Conservation (phyloP, 2,888 invertebrate species). For the Eucera pruinosa region DNA sequence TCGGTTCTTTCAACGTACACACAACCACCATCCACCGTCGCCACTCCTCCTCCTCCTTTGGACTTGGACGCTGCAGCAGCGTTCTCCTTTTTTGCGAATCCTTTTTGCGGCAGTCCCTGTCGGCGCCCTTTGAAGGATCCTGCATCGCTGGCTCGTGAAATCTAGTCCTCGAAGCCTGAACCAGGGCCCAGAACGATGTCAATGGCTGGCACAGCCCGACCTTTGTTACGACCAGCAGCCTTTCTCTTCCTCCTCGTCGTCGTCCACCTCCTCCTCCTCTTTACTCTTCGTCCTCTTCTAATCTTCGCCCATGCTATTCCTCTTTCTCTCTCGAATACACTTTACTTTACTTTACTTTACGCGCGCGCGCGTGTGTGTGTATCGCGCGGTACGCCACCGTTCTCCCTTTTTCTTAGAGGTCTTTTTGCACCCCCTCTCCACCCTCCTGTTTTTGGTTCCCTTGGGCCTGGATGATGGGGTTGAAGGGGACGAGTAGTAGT, state of each 20-base stretch:
- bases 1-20: conserved; percentile 59
- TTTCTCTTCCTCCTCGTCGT: conserved; percentile 54
- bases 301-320: conserved; percentile 44
- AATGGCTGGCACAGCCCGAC: conserved; percentile 80
- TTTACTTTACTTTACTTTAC: conserved; percentile 11
- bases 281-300: conserved; percentile 24
- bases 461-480: conserved; percentile 25
- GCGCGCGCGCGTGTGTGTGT: conserved; percentile 24
- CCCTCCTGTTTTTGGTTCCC: neutral
- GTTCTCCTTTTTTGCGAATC: conserved; percentile 73
- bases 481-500: conserved; percentile 42
- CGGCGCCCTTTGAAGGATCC: conserved; percentile 83
- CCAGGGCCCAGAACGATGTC: conserved; percentile 78
- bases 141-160: conserved; percentile 83
- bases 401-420: conserved; percentile 12
- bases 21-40: conserved; percentile 18
- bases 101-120: conserved; percentile 77
- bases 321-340: neutral
- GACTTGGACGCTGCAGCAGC: conserved; percentile 31
- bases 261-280: conserved; percentile 20
- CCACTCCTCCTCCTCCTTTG: conserved; percentile 20
- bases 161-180: conserved; percentile 83
- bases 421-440: neutral
- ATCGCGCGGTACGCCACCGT: conserved; percentile 52
- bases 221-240: conserved; percentile 70